phyloP scores from a whole-genome alignment of 2,797 vertebrate species.

The Esox lucius region DNA sequence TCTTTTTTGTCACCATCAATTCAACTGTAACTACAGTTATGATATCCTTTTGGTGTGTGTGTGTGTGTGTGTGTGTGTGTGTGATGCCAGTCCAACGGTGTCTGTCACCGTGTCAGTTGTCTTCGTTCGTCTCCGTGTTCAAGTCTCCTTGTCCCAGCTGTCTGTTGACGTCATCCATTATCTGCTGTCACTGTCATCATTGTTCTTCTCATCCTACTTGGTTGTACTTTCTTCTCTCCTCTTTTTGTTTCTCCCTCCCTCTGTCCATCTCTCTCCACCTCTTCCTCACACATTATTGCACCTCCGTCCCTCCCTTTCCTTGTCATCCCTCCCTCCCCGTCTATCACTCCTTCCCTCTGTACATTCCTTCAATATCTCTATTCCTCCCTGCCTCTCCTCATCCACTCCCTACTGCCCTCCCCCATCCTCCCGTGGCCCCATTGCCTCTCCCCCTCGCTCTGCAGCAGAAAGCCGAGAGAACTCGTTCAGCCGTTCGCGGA shows the following conservation, averaged over 20 bases:
- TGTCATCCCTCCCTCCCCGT: background rate
- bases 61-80: conserved; percentile 16
- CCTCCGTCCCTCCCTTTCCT: conserved; percentile 10
- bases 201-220: background rate
- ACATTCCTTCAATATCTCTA: background rate
- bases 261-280: background rate
- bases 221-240: background rate
- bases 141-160: background rate
- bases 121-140: conserved; percentile 27
- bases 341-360: background rate
- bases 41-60: background rate
- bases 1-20: background rate
- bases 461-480: conserved; percentile 91
- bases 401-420: background rate
- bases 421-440: background rate
- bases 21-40: conserved; percentile 11
- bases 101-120: conserved; percentile 5
- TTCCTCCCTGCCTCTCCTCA: background rate
- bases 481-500: conserved; percentile 95
- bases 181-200: conserved; percentile 5
- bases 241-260: conserved; percentile 9
- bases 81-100: conserved; percentile 5
- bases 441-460: background rate
- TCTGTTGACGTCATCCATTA: background rate
- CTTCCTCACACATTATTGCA: too few relatives aligned